phyloP scores from a whole-genome alignment of 1,140 invertebrate genomes.

The Oncopeltus fasciatus region DNA sequence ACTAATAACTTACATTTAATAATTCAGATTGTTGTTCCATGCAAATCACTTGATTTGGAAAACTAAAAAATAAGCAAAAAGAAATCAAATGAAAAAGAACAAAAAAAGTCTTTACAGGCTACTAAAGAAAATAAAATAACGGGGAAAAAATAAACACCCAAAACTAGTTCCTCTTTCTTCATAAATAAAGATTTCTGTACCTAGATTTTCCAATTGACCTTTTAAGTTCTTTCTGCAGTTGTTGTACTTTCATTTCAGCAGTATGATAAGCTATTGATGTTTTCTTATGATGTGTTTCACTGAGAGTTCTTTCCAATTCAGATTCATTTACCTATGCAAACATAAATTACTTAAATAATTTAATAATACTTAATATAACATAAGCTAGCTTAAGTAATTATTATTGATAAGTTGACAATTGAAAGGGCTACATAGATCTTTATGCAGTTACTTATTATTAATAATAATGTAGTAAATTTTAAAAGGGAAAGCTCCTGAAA shows the following conservation, averaged over 20 bases:
- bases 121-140: too few species aligned
- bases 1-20: not conserved
- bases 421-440: too few species aligned
- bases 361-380: too few species aligned
- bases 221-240: conserved; percentile 50
- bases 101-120: not conserved
- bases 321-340: conserved; percentile 46
- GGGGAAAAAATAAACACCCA: too few species aligned
- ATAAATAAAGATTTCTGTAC: conserved; percentile 25
- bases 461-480: too few species aligned
- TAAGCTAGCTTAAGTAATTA: too few species aligned
- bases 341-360: too few species aligned
- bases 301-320: conserved; percentile 50
- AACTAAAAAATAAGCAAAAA: not conserved
- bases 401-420: too few species aligned
- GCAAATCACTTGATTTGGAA: not conserved
- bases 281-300: conserved; percentile 50
- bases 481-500: too few species aligned
- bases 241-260: conserved; percentile 45
- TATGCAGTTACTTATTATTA: too few species aligned
- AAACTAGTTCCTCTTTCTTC: not conserved
- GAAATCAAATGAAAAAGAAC: not conserved
- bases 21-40: not conserved
- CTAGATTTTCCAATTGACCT: conserved; percentile 55
- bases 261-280: conserved; percentile 46